These are phyloP conservation scores for Potorous gilbertii DNA, from an alignment of 2,797 vertebrate genomes.

Conservation along the genomic window DNA sequence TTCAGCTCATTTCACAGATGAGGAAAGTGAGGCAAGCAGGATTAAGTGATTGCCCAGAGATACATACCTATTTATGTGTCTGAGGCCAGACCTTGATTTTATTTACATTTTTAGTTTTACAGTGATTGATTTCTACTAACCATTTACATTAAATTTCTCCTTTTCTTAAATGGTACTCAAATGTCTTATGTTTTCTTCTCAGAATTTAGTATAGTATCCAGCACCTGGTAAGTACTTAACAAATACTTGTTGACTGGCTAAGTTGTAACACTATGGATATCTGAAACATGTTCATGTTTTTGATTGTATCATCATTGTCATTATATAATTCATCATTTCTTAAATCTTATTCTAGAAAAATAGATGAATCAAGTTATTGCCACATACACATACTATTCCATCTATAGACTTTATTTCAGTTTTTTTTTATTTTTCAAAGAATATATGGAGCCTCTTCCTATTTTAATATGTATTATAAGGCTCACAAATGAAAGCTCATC, in stretches of 20 bases:
- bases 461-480: neutral
- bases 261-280: neutral
- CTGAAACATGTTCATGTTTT: neutral
- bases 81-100: neutral
- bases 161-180: neutral
- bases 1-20: neutral
- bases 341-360: neutral
- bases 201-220: neutral
- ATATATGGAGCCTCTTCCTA: neutral
- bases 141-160: neutral
- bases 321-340: neutral
- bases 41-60: neutral
- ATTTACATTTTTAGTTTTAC: neutral
- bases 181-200: neutral
- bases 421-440: neutral
- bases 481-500: slow-evolving; percentile 50
- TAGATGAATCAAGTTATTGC: neutral
- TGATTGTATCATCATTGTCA: neutral
- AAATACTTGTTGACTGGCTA: neutral
- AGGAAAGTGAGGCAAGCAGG: neutral
- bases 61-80: neutral
- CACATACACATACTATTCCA: neutral
- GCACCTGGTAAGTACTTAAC: neutral
- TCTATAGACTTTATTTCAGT: neutral
- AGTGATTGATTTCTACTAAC: neutral